phyloP scores from a whole-genome alignment of 2,888 invertebrate genomes.

The Peribatodes rhomboidaria region DNA sequence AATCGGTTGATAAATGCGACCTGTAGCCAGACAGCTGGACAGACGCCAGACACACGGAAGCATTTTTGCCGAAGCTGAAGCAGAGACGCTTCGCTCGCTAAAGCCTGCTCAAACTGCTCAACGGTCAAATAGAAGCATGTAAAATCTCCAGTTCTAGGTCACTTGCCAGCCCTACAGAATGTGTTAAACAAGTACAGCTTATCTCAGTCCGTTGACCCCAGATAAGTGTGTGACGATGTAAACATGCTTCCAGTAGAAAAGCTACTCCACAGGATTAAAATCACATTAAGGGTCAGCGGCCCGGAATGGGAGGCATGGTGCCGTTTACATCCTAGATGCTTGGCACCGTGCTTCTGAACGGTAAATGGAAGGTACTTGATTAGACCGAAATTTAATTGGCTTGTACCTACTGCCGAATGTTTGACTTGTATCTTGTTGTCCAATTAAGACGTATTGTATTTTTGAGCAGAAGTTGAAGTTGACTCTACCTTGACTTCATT shows the following conservation, averaged over 20 bases:
- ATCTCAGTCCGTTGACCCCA: conserved; percentile 56
- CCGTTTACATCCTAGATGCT: conserved; percentile 37
- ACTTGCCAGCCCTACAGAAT: conserved; percentile 27
- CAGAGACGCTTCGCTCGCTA: too few species aligned
- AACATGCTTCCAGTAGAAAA: conserved; percentile 29
- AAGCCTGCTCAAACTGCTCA: too few species aligned
- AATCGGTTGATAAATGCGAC: too few species aligned
- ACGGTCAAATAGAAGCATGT: too few species aligned
- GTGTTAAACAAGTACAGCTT: conserved; percentile 47
- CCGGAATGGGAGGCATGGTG: conserved; percentile 28
- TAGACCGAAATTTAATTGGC: conserved; percentile 20
- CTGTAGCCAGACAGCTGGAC: too few species aligned
- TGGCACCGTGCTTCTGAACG: conserved; percentile 35
- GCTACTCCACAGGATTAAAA: conserved; percentile 39
- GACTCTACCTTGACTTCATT: too few species aligned
- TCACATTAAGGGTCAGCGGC: conserved; percentile 40
- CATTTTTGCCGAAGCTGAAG: too few species aligned
- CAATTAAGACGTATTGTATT: too few species aligned
- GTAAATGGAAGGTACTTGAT: conserved; percentile 29
- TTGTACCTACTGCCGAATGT: too few species aligned
- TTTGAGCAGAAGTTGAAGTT: too few species aligned
- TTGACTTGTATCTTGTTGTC: too few species aligned
- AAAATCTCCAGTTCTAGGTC: conserved; percentile 2
- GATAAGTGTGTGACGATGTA: conserved; percentile 52
- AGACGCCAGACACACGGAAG: too few species aligned